phyloP scores from a whole-genome alignment of 2,113 vertebrate genomes.

The Psammodynastes pulverulentus region DNA sequence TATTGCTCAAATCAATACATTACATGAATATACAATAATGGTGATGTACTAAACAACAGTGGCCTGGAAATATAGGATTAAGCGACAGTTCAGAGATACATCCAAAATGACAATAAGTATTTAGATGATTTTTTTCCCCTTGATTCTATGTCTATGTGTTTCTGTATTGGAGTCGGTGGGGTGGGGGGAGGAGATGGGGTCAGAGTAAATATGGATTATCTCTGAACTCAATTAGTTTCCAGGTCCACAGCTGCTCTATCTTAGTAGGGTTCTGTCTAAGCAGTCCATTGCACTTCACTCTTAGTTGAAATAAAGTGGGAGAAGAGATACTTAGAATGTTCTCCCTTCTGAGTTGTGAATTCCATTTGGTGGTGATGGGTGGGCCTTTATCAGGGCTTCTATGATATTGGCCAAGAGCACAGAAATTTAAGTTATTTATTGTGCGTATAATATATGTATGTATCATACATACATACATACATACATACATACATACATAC shows the following conservation, averaged over 20 bases:
- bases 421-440: neutral
- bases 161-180: neutral
- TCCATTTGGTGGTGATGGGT: neutral
- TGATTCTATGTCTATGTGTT: neutral
- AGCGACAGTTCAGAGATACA: slow-evolving; percentile 59
- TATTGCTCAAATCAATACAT: slow-evolving; percentile 50
- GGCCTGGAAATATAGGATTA: slow-evolving; percentile 62
- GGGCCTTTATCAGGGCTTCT: neutral
- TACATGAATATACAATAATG: slow-evolving; percentile 46
- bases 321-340: neutral
- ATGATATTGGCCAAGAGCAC: neutral
- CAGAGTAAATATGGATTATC: neutral
- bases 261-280: neutral
- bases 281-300: neutral
- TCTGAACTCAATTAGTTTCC: neutral
- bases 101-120: slow-evolving; percentile 47
- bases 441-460: neutral
- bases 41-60: slow-evolving; percentile 51
- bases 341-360: neutral
- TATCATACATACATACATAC: neutral
- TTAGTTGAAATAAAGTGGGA: neutral
- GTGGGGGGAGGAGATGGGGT: neutral
- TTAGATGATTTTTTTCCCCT: slow-evolving; percentile 31
- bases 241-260: neutral
- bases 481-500: neutral